Evolutionary conservation across 2,113 vertebrate species (phyloP).

Genomic region (Tetraodon nigroviridis): DNA sequence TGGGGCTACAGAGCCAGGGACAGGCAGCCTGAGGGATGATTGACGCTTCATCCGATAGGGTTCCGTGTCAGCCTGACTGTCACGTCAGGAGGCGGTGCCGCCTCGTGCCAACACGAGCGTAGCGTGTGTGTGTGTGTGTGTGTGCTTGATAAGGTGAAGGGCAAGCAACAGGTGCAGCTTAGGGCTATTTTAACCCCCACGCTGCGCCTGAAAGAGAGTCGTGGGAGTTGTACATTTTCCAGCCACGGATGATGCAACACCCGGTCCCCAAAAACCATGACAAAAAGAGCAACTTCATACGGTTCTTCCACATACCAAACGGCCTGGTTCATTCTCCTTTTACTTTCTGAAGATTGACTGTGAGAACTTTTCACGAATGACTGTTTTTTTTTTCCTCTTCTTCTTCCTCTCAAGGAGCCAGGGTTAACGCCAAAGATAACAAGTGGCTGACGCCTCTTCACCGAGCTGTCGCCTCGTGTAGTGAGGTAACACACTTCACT

Average conservation of each 20-base stretch:
- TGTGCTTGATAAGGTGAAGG: constrained; percentile 33
- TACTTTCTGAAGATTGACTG: not conserved
- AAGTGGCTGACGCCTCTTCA: constrained; percentile 99
- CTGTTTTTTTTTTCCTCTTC: not conserved
- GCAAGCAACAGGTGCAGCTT: constrained; percentile 55
- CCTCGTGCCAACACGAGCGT: not conserved
- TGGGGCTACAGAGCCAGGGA: no score
- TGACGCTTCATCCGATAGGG: constrained; percentile 22
- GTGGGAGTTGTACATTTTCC: constrained; percentile 20
- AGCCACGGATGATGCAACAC: constrained; percentile 5
- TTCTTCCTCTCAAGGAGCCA: constrained; percentile 78
- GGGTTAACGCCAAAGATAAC: constrained; percentile 99
- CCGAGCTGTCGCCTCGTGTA: constrained; percentile 95
- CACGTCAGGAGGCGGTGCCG: constrained; percentile 11
- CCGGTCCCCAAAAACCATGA: not conserved
- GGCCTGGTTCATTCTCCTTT: not conserved
- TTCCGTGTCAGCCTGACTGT: constrained; percentile 9
- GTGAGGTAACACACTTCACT: constrained; percentile 81
- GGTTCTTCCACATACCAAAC: not conserved
- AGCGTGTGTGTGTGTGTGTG: constrained; percentile 12
- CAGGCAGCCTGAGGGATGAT: constrained; percentile 4
- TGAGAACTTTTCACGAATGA: not conserved
- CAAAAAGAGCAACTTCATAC: not conserved
- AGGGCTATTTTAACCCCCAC: constrained; percentile 57
- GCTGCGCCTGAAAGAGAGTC: constrained; percentile 31